Percentiles rank a stretch among this genome's conserved stretches.
These are phyloP conservation scores for Halictus quadricinctus DNA, from an alignment of 2,888 invertebrate species.

Conservation along the genomic window DNA sequence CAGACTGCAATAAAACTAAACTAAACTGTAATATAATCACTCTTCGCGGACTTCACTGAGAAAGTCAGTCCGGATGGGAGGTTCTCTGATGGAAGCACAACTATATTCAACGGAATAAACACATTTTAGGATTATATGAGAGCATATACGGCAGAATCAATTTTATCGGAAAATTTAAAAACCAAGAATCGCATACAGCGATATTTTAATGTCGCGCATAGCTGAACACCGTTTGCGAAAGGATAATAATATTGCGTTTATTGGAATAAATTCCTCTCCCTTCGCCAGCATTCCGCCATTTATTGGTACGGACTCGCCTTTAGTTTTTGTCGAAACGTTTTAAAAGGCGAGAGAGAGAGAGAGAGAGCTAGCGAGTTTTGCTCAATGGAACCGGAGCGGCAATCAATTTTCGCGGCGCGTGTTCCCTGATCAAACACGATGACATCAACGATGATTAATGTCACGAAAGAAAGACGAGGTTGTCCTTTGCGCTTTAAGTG, in stretches of 20 bases:
- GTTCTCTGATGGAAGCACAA: background rate
- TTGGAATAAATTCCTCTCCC: background rate
- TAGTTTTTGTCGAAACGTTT: conserved; percentile 8
- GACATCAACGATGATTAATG: conserved; percentile 10
- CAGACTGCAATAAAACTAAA: background rate
- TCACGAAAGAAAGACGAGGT: background rate
- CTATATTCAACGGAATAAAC: background rate
- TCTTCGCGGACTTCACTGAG: background rate
- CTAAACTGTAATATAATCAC: background rate
- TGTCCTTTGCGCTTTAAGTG: conserved; percentile 14
- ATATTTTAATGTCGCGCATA: background rate
- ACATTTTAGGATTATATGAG: background rate
- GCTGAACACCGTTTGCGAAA: background rate
- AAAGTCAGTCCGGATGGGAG: background rate
- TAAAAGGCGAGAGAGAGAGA: too few relatives aligned
- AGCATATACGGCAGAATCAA: background rate
- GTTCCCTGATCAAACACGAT: background rate
- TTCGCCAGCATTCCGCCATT: background rate
- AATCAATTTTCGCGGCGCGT: conserved; percentile 10
- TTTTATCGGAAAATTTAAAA: background rate
- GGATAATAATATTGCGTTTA: conserved; percentile 1
- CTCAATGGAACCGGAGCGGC: background rate
- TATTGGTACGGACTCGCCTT: background rate
- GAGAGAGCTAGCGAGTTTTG: background rate
- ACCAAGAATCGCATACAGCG: background rate